Evolutionary conservation across 2,797 vertebrate genomes (phyloP), one percentile per base, ranked within the genome.

Genomic region (Dendrocincla fuliginosa): DNA sequence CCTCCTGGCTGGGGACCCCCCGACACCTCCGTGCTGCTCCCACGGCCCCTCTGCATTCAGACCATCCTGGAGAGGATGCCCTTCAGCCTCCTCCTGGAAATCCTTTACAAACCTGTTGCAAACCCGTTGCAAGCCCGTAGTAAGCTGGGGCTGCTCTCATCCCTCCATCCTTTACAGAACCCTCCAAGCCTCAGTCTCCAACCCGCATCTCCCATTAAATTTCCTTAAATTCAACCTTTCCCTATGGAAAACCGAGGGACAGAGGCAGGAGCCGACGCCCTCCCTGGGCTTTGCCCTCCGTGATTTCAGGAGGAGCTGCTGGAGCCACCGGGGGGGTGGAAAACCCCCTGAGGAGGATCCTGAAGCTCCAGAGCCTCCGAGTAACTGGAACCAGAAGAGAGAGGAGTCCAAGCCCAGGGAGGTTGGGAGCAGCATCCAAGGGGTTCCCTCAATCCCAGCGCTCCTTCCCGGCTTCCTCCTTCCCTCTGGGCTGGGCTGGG

Each of bases 11-110:
- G 5, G 57, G 59, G 56, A 3, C 28, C 44, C 32, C 41, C 79
- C 30, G 5, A 8, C 0, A 1, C 33, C 11, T 9, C n/a, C 3
- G 5, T 0, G 33, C 18, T 15, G n/a, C 24, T 52, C 76, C 71
- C 71, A 37, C 32, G n/a, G 42, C 57, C n/a, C 50, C 60, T 52
- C 27, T 19, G 24, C 2, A 14, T 56, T 41, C 50, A 6, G 41
- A 9, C 30, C 73, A 19, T 18, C 68, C 59, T 0, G 2, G 27
- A 14, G 35, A 30, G 33, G 17, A 18, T 56, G 47, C 7, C 12
- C 27, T 2, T 12, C 27, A 30, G 32, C 11, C 32, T 13, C 5
- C 5, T 13, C 11, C 19, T 9, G 6, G 41, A 25, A 55, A 5
- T 23, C 28, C 5, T 2, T 13, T 32, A 13, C 55, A 59, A 59